Conservation (phyloP, 2,797 vertebrate genomes). For the Miichthys miiuy region DNA sequence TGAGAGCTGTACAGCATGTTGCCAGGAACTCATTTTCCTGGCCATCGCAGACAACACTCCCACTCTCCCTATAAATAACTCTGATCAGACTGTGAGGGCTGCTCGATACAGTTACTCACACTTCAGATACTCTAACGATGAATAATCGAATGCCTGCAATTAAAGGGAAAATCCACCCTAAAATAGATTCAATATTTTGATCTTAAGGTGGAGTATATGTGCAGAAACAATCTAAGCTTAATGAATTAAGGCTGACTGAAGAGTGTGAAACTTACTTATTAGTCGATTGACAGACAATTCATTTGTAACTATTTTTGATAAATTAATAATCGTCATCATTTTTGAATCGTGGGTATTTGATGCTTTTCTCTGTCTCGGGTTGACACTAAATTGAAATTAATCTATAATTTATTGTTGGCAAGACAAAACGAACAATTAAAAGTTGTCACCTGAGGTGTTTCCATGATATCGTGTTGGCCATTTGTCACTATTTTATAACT, state of each 20-base stretch:
- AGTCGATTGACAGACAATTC: too few relatives aligned
- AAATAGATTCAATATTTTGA: not conserved
- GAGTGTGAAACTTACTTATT: not conserved
- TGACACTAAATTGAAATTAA: not conserved
- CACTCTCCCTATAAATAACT: conserved; percentile 74
- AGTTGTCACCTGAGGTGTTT: not conserved
- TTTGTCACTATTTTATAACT: not conserved
- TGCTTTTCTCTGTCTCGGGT: not conserved
- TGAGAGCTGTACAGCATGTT: conserved; percentile 36
- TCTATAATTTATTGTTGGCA: not conserved
- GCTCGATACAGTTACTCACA: conserved; percentile 37
- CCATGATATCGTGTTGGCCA: not conserved
- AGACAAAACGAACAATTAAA: not conserved
- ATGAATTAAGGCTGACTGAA: too few relatives aligned
- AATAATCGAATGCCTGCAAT: not conserved
- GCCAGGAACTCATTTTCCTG: conserved; percentile 35
- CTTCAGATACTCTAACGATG: conserved; percentile 2
- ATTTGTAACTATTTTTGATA: not conserved
- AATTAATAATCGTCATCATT: not conserved
- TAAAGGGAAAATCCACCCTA: conserved; percentile 18
- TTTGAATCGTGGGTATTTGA: not conserved
- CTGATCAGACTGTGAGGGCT: conserved; percentile 28
- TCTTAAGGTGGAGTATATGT: not conserved
- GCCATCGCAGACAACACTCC: conserved; percentile 46
- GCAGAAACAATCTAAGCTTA: not conserved